Evolutionary conservation across 2,797 vertebrate genomes (phyloP).

Genomic region (Peromyscus aztecus): DNA sequence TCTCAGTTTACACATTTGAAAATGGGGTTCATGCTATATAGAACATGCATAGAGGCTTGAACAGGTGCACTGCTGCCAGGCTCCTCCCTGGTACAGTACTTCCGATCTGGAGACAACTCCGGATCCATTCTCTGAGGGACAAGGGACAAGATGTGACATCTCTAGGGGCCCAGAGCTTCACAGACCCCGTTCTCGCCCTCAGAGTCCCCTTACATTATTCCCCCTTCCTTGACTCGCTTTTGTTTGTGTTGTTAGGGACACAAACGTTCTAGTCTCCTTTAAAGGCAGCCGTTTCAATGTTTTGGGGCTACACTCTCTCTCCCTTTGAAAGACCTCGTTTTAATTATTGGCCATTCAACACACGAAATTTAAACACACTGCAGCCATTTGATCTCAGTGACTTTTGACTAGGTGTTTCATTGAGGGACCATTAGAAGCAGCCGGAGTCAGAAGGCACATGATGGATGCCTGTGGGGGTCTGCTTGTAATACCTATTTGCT

Average conservation of each 20-base stretch:
- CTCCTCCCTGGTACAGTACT: neutral
- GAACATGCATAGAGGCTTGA: neutral
- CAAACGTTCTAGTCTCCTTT: constrained; percentile 67
- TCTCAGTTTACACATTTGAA: constrained; percentile 21
- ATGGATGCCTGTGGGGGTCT: constrained; percentile 59
- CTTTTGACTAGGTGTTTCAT: constrained; percentile 82
- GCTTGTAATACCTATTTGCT: constrained; percentile 66
- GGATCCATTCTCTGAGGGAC: neutral
- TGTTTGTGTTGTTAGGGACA: constrained; percentile 56
- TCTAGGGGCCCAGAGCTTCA: neutral
- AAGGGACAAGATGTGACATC: too few species aligned
- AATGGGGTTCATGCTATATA: neutral
- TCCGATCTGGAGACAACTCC: too few species aligned
- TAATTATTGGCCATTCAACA: constrained; percentile 84
- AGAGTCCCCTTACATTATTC: constrained; percentile 78
- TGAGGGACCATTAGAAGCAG: constrained; percentile 73
- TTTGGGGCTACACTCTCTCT: constrained; percentile 58
- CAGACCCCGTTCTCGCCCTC: neutral
- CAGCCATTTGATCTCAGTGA: constrained; percentile 76
- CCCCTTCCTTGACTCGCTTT: constrained; percentile 69
- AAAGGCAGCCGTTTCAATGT: constrained; percentile 77
- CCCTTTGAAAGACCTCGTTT: constrained; percentile 77
- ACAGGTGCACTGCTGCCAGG: neutral
- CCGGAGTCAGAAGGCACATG: constrained; percentile 68
- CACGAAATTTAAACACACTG: constrained; percentile 77